Percentiles rank a stretch among this genome's conserved stretches.
Evolutionary conservation across 2,113 vertebrate species (phyloP).

Genomic region (Brachyhypopomus occidentalis): DNA sequence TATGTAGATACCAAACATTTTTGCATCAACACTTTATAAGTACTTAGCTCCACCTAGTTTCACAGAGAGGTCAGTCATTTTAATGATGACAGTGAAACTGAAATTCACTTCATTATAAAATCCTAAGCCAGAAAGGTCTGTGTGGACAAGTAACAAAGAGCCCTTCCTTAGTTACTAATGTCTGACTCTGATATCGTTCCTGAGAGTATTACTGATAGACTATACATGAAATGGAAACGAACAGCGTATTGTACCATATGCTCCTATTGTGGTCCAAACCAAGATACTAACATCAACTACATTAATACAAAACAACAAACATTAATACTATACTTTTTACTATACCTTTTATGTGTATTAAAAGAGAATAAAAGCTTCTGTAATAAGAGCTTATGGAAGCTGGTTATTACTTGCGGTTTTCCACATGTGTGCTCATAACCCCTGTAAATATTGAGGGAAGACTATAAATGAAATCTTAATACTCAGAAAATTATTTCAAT

Average conservation of each 20-base stretch:
- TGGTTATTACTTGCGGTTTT: no score
- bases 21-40: neutral
- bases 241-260: neutral
- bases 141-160: constrained; percentile 8
- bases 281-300: neutral
- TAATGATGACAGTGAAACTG: neutral
- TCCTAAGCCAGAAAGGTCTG: neutral
- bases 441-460: no score
- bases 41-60: constrained; percentile 11
- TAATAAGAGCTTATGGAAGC: no score
- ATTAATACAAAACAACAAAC: no score
- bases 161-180: neutral
- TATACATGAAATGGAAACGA: neutral
- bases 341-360: no score
- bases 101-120: neutral
- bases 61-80: neutral
- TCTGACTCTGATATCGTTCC: no score
- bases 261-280: neutral
- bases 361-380: no score
- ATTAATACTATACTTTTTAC: no score
- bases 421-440: no score
- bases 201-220: neutral
- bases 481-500: constrained; percentile 38
- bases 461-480: constrained; percentile 1
- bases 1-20: constrained; percentile 22